Conservation (phyloP, 2,113 vertebrate genomes). For the Scophthalmus maximus region DNA sequence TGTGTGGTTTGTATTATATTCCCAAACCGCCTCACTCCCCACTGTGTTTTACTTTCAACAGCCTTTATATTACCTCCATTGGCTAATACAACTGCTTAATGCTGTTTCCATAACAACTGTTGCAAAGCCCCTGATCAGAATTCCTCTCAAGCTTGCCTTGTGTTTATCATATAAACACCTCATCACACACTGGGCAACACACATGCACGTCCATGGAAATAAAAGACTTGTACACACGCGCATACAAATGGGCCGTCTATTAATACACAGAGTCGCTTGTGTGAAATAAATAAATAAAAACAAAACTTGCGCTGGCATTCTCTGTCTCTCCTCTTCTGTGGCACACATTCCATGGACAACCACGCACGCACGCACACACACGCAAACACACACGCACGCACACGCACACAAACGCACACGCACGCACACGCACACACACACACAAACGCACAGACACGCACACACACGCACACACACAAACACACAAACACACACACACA, state of each 20-base stretch:
- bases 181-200: slow-evolving; percentile 68
- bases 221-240: slow-evolving; percentile 64
- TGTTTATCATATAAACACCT: slow-evolving; percentile 81
- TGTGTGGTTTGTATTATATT: slow-evolving; percentile 72
- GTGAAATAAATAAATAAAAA: slow-evolving; percentile 52
- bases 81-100: slow-evolving; percentile 79
- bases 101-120: slow-evolving; percentile 84
- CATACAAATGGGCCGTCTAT: slow-evolving; percentile 62
- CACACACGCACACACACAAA: slow-evolving; percentile 1
- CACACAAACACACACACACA: slow-evolving; percentile 22
- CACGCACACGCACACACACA: too few relatives aligned
- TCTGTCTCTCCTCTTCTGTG: slow-evolving; percentile 30
- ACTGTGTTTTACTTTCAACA: slow-evolving; percentile 72
- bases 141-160: slow-evolving; percentile 75
- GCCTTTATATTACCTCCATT: slow-evolving; percentile 74
- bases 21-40: slow-evolving; percentile 63
- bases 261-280: slow-evolving; percentile 50
- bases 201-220: slow-evolving; percentile 55
- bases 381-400: slow-evolving; percentile 2
- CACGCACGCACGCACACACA: background rate
- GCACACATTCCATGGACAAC: slow-evolving; percentile 13
- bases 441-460: background rate
- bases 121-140: slow-evolving; percentile 82
- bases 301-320: slow-evolving; percentile 36
- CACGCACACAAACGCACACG: slow-evolving; percentile 9